Evolutionary conservation across 2,888 invertebrate species (phyloP), one percentile per base, ranked within the genome.

Genomic region (Philonicus albiceps): DNA sequence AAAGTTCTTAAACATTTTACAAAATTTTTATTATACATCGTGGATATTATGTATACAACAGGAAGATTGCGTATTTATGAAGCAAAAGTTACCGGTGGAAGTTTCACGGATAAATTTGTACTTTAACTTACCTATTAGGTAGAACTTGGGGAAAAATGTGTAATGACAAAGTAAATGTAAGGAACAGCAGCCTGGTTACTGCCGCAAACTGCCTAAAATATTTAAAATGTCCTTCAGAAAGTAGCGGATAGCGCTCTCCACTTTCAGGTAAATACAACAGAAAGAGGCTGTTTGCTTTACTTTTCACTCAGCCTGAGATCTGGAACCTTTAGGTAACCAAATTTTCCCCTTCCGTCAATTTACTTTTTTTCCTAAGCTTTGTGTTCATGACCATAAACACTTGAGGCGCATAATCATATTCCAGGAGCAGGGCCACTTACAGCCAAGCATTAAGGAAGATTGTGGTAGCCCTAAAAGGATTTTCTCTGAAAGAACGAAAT

Each of bases 321-420:
- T 49, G 30, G 19, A 34, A 30, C 31, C 81, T 55, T 81, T 81
- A 81, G 81, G 81, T 81, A 81, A 81, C 55, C 55, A 81, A 55
- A 81, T 49, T 81, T 81, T 81, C 55, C 81, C 81, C 22, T 34
- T 55, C 34, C 64, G 27, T n/a, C 37, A 43, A 11, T 43, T 84
- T 37, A 49, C 40, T 40, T 73, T 40, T 40, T 40, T 84, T 43
- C 84, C 27, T 43, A 84, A 84, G 40, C 40, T 34, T 27, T 72
- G 40, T 84, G 72, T 73, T 73, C 84, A 84, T 84, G 72, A 84
- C 84, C 84, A 84, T 84, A 84, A 84, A 84, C 84, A 73, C 73
- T 84, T 84, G 73, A 72, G 84, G 84, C 84, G 73, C 43, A 84
- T 84, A 84, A 84, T 73, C 84, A 84, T 84, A 84, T 84, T 84